Evolutionary conservation across 2,113 vertebrate species (phyloP).

Genomic region (Oreochromis tanganicae): DNA sequence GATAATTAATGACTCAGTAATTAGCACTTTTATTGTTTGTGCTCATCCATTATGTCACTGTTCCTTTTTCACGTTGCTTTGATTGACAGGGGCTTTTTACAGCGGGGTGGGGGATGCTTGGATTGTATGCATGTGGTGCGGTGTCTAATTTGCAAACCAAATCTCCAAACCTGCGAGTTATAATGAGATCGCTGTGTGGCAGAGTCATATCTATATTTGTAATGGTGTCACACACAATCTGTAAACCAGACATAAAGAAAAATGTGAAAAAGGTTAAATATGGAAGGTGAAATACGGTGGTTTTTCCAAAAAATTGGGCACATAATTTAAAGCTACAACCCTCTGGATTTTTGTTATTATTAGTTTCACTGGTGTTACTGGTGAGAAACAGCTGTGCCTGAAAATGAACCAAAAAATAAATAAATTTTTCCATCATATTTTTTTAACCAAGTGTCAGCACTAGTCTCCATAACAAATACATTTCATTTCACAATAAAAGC

Average conservation of each 20-base stretch:
- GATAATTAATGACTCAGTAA: constrained; percentile 8
- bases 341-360: not conserved
- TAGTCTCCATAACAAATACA: not conserved
- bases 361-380: not conserved
- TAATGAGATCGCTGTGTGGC: not conserved
- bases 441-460: not conserved
- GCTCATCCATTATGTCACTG: not conserved
- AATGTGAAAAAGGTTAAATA: not conserved
- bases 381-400: not conserved
- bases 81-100: constrained; percentile 10
- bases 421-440: fast-evolving
- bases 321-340: not conserved
- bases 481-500: not conserved
- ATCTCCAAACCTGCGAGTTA: not conserved
- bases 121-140: not conserved
- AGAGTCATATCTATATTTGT: not conserved
- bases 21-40: constrained; percentile 27
- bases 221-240: not conserved
- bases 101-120: fast-evolving
- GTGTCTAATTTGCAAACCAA: constrained; percentile 17
- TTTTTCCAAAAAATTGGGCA: not conserved
- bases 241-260: not conserved
- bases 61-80: not conserved
- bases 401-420: not conserved
- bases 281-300: not conserved